These are phyloP conservation scores for Toxostoma redivivum DNA, from an alignment of 2,113 vertebrate species.

Conservation along the genomic window DNA sequence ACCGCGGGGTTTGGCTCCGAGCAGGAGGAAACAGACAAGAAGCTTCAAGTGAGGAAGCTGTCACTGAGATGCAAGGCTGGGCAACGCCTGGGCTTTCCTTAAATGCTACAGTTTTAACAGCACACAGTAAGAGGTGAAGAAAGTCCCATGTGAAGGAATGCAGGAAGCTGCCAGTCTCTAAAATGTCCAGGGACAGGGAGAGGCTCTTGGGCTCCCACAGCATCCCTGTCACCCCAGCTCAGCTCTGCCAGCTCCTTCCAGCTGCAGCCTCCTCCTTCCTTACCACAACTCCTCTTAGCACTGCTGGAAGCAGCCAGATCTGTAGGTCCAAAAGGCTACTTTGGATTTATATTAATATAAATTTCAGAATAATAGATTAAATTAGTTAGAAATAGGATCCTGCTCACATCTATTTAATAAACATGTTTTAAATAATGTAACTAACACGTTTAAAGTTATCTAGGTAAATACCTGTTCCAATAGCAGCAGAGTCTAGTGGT, in stretches of 20 bases:
- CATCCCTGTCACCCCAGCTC: not conserved
- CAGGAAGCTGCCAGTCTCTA: not conserved
- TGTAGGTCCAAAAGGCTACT: not conserved
- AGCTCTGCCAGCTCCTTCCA: not conserved
- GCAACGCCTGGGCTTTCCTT: not conserved
- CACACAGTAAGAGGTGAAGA: not conserved
- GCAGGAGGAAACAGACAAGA: not conserved
- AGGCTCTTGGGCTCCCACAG: not conserved
- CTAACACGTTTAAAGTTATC: not conserved
- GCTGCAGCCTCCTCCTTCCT: not conserved
- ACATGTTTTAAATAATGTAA: not conserved
- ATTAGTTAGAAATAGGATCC: not conserved
- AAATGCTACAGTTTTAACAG: not conserved
- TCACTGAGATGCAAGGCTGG: not conserved
- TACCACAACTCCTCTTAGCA: not conserved
- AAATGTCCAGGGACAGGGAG: not conserved
- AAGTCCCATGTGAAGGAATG: fast-evolving
- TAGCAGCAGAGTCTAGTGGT: not conserved
- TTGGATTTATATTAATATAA: not conserved
- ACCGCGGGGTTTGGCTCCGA: not conserved
- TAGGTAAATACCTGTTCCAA: not conserved
- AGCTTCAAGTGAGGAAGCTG: not conserved
- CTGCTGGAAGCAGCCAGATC: not conserved
- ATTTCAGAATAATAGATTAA: not conserved
- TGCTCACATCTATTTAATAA: not conserved